A percentile compares a stretch with the other conserved stretches of the same genome.
Evolutionary conservation across 2,888 invertebrate species (phyloP).

Genomic region (Hofmannophila pseudospretella): DNA sequence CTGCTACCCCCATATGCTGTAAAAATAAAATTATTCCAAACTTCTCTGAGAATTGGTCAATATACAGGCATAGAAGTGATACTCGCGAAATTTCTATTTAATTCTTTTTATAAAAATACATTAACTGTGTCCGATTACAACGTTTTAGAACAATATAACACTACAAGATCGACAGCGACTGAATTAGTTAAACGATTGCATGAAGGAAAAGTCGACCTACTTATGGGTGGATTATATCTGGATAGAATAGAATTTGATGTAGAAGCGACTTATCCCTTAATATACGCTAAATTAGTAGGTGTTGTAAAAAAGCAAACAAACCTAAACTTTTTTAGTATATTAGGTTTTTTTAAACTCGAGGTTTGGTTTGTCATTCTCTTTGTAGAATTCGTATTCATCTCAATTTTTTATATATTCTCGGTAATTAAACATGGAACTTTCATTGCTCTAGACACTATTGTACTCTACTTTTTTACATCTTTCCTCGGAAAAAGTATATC

Average conservation of each 20-base stretch:
- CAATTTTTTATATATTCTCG: too few species aligned
- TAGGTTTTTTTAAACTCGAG: slow-evolving; percentile 1
- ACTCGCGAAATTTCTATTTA: too few species aligned
- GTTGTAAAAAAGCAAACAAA: slow-evolving; percentile 1
- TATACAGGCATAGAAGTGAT: background rate
- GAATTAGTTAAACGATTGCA: slow-evolving; percentile 2
- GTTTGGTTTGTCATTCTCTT: background rate
- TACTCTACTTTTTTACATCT: background rate
- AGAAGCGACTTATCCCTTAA: background rate
- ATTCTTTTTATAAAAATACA: background rate
- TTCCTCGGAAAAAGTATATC: slow-evolving; percentile 1
- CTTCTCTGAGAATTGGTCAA: too few species aligned
- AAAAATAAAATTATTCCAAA: too few species aligned
- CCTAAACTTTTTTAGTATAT: slow-evolving; percentile 2
- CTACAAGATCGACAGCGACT: background rate
- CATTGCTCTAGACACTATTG: too few species aligned
- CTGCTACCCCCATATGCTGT: background rate
- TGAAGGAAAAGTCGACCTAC: slow-evolving; percentile 1
- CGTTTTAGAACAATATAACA: background rate
- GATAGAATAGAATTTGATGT: background rate
- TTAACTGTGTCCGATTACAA: background rate
- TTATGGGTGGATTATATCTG: slow-evolving; percentile 2
- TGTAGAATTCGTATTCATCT: too few species aligned
- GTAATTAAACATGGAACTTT: too few species aligned
- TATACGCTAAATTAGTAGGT: background rate